phyloP scores from a whole-genome alignment of 2,113 vertebrate species.

The Cephalophus harveyi region DNA sequence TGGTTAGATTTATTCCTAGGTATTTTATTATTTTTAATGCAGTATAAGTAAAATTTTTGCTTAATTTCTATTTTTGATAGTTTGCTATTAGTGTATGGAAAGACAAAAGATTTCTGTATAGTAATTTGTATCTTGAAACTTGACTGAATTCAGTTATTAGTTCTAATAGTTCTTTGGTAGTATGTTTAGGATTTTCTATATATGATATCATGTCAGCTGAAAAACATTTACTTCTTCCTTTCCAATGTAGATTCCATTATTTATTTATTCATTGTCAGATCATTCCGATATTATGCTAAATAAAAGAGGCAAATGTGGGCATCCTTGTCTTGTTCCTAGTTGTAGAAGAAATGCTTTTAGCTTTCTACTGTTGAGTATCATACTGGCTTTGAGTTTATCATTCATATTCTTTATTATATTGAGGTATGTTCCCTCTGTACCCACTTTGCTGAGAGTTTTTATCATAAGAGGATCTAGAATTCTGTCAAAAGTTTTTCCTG shows the following conservation, averaged over 20 bases:
- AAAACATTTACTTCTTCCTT: neutral
- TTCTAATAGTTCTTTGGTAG: neutral
- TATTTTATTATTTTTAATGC: neutral
- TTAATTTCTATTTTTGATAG: neutral
- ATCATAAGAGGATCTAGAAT: neutral
- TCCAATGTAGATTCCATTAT: neutral
- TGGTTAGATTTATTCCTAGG: neutral
- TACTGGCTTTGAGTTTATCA: neutral
- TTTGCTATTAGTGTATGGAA: neutral
- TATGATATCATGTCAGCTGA: neutral
- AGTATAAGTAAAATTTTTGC: neutral
- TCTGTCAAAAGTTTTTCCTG: neutral
- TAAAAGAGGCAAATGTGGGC: neutral
- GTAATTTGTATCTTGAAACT: neutral
- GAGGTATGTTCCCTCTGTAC: neutral
- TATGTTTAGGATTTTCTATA: neutral
- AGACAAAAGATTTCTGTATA: neutral
- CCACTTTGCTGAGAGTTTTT: neutral
- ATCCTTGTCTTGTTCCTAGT: neutral
- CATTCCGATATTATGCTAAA: neutral
- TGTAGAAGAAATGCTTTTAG: neutral
- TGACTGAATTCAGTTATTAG: neutral
- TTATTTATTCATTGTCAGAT: neutral
- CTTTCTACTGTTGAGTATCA: neutral
- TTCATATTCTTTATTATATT: neutral